These are phyloP conservation scores for Chrysoperla carnea DNA, from an alignment of 1,140 invertebrate genomes.

Conservation along the genomic window DNA sequence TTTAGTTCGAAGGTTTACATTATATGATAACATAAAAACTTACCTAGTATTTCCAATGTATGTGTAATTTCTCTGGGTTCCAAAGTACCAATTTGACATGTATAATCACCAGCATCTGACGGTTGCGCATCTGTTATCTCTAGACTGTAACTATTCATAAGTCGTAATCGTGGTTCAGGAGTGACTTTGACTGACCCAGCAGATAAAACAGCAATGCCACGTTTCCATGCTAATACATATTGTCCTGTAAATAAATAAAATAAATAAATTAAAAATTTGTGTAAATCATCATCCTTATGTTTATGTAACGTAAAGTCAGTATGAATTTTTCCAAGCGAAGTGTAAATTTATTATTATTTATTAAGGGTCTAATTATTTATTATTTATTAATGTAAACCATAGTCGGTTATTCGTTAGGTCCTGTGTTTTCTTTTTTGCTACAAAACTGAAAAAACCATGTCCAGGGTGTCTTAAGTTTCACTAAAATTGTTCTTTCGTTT, in stretches of 20 bases:
- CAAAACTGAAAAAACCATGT: no score
- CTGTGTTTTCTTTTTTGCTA: no score
- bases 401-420: no score
- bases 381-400: no score
- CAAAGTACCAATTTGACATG: constrained; percentile 37
- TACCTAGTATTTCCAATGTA: constrained; percentile 36
- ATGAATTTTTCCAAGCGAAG: constrained; percentile 6
- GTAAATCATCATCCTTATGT: constrained; percentile 4
- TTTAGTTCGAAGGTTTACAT: no score
- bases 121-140: constrained; percentile 33
- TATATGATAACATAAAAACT: no score
- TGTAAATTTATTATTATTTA: constrained; percentile 12
- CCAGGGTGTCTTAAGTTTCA: no score
- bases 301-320: constrained; percentile 5
- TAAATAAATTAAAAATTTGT: no score
- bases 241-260: constrained; percentile 19
- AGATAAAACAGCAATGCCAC: constrained; percentile 35
- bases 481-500: no score
- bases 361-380: no score
- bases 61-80: constrained; percentile 37
- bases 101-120: constrained; percentile 38
- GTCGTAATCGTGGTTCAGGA: constrained; percentile 30
- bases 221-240: constrained; percentile 36
- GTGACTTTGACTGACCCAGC: constrained; percentile 36
- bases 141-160: constrained; percentile 32